Conservation (phyloP, 2,888 invertebrate species). For the Acanthacorydalis orientalis region DNA sequence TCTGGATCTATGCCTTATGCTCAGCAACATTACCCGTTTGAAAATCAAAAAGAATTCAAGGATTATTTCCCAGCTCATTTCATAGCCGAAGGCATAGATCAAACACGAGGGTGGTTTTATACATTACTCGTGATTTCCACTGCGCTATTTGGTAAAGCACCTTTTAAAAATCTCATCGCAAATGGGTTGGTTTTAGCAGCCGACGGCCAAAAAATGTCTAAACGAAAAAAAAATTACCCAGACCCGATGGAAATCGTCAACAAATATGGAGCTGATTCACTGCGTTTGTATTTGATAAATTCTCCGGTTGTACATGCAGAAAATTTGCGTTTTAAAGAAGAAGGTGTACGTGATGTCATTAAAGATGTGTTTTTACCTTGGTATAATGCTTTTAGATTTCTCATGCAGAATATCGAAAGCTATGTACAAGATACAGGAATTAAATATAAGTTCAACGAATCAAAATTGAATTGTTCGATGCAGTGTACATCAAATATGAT, state of each 20-base stretch:
- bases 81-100: constrained; percentile 98
- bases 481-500: constrained; percentile 52
- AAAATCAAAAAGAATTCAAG: constrained; percentile 73
- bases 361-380: constrained; percentile 97
- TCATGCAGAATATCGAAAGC: constrained; percentile 82
- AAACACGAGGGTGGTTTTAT: constrained; percentile 98
- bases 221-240: constrained; percentile 96
- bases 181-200: constrained; percentile 91
- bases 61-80: constrained; percentile 95
- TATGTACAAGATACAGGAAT: constrained; percentile 43
- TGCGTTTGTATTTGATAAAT: constrained; percentile 89
- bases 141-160: constrained; percentile 86
- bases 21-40: constrained; percentile 91
- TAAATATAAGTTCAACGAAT: constrained; percentile 23
- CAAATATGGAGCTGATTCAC: constrained; percentile 93
- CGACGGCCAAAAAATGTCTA: constrained; percentile 99
- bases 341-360: constrained; percentile 87
- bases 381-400: constrained; percentile 85
- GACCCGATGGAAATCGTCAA: constrained; percentile 82
- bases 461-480: constrained; percentile 9
- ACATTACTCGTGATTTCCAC: constrained; percentile 95
- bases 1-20: constrained; percentile 99
- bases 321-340: constrained; percentile 90
- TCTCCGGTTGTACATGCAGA: constrained; percentile 97
- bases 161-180: constrained; percentile 93